A percentile compares a stretch with the other conserved stretches of the same genome.
These are phyloP conservation scores for Parambassis ranga DNA, from an alignment of 2,797 vertebrate genomes.

Conservation along the genomic window DNA sequence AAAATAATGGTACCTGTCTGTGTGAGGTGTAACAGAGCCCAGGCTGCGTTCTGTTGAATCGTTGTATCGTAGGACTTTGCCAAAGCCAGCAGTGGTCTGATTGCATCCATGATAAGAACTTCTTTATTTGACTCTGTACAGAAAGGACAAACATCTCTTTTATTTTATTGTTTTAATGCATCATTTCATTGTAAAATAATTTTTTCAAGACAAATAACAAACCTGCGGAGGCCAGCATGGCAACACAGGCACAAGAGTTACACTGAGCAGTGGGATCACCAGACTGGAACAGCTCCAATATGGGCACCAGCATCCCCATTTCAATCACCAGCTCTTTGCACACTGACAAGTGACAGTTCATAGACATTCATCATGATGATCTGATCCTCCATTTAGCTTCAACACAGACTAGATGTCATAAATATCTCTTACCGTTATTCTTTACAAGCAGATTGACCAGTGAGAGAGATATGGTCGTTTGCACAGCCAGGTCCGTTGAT, in stretches of 20 bases:
- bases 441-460: constrained; percentile 82
- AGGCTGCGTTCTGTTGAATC: constrained; percentile 82
- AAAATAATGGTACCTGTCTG: constrained; percentile 74
- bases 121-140: constrained; percentile 71
- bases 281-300: constrained; percentile 83
- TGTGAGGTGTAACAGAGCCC: constrained; percentile 83
- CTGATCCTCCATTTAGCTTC: too few relatives aligned
- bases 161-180: too few relatives aligned
- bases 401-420: not conserved
- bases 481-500: constrained; percentile 80
- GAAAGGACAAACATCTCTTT: not conserved
- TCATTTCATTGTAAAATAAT: too few relatives aligned
- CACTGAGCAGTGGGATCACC: constrained; percentile 80
- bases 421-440: constrained; percentile 74
- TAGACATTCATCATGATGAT: not conserved
- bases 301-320: constrained; percentile 81
- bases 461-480: constrained; percentile 77
- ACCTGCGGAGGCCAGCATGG: constrained; percentile 82
- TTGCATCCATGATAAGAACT: constrained; percentile 71
- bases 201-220: constrained; percentile 18
- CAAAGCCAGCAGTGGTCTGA: constrained; percentile 78
- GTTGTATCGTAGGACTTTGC: constrained; percentile 80
- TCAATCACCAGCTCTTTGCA: constrained; percentile 79
- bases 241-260: constrained; percentile 83
- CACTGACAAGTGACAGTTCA: constrained; percentile 59